These are phyloP conservation scores for Willowsia nigromaculata DNA, from an alignment of 2,888 invertebrate species.

Conservation along the genomic window DNA sequence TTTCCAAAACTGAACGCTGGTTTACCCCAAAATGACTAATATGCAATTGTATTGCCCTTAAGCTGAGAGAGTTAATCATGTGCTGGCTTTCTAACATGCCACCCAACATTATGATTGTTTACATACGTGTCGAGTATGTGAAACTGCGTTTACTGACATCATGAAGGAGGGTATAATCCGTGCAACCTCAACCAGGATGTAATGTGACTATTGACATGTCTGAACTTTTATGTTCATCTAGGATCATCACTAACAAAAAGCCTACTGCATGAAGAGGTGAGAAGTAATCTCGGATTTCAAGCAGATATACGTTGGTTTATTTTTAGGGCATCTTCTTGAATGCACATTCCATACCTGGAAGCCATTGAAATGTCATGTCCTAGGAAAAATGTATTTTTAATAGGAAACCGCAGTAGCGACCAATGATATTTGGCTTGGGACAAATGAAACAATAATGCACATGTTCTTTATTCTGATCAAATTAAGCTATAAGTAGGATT, in stretches of 20 bases:
- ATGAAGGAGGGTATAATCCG: background rate
- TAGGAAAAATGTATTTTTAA: background rate
- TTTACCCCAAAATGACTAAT: background rate
- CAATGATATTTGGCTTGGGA: too few relatives aligned
- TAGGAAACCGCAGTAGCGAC: background rate
- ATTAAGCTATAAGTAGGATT: too few relatives aligned
- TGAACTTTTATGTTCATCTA: too few relatives aligned
- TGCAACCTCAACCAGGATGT: background rate
- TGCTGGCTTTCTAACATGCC: background rate
- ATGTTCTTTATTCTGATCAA: too few relatives aligned
- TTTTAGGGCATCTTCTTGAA: background rate
- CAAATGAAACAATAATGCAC: too few relatives aligned
- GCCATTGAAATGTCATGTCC: background rate
- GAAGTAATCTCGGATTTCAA: too few relatives aligned
- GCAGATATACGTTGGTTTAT: too few relatives aligned
- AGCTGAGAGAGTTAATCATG: slow-evolving; percentile 19
- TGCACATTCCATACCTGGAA: background rate
- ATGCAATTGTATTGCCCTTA: slow-evolving; percentile 6
- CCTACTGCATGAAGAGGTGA: too few relatives aligned
- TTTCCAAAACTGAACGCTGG: background rate
- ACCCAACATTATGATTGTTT: background rate
- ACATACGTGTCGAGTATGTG: too few relatives aligned
- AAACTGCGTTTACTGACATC: too few relatives aligned
- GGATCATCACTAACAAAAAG: too few relatives aligned
- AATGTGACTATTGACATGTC: background rate